These are phyloP conservation scores for Venustoraphidia nigricollis DNA, from an alignment of 2,888 invertebrate genomes.

Conservation along the genomic window DNA sequence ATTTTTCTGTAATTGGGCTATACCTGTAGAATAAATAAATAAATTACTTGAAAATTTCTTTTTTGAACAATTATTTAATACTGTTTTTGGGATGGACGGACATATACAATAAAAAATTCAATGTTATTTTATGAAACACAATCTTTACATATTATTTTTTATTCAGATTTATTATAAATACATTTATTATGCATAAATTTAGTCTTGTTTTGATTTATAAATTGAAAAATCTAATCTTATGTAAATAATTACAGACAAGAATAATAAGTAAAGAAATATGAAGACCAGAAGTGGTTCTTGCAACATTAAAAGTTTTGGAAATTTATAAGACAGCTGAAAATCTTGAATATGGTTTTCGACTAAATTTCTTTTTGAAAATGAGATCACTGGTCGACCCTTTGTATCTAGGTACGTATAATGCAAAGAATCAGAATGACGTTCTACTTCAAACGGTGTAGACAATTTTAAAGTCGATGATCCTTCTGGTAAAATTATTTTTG, in stretches of 20 bases:
- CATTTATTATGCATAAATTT: too few relatives aligned
- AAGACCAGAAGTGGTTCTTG: conserved; percentile 88
- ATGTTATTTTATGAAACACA: too few relatives aligned
- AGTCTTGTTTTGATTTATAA: not conserved
- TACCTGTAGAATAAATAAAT: too few relatives aligned
- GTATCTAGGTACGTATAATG: conserved; percentile 93
- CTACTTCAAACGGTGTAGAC: conserved; percentile 65
- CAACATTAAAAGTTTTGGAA: conserved; percentile 70
- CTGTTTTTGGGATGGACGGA: too few relatives aligned
- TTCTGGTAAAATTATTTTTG: conserved; percentile 89
- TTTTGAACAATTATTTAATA: too few relatives aligned
- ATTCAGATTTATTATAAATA: too few relatives aligned
- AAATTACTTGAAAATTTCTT: too few relatives aligned
- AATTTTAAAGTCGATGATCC: conserved; percentile 72
- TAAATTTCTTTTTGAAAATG: conserved; percentile 66
- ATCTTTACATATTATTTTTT: too few relatives aligned
- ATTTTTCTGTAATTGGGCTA: too few relatives aligned
- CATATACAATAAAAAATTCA: too few relatives aligned
- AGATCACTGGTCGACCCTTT: conserved; percentile 78
- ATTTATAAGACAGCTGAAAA: conserved; percentile 79
- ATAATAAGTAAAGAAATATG: conserved; percentile 75
- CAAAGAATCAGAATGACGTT: conserved; percentile 53
- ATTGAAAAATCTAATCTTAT: conserved; percentile 94
- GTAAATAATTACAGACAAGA: conserved; percentile 82
- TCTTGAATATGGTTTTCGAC: conserved; percentile 95